These are phyloP conservation scores for Perca schrenkii DNA, from an alignment of 2,113 vertebrate genomes.

Conservation along the genomic window DNA sequence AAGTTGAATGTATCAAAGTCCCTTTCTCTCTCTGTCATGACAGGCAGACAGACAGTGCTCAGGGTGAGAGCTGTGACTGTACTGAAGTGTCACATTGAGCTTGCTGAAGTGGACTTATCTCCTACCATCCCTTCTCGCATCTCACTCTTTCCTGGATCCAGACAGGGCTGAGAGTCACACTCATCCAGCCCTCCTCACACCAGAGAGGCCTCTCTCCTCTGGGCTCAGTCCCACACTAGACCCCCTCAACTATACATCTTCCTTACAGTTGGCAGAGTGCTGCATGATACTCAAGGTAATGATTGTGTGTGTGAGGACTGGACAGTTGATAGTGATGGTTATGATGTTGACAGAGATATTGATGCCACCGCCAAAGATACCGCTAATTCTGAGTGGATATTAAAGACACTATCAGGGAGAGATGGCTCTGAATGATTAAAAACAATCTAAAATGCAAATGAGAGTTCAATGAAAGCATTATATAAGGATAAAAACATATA, in stretches of 20 bases:
- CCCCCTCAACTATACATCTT: constrained; percentile 33
- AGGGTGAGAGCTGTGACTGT: constrained; percentile 44
- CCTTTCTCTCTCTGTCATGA: not conserved
- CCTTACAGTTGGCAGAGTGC: constrained; percentile 38
- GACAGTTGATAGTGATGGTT: constrained; percentile 6
- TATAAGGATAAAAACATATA: not conserved
- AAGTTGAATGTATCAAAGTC: constrained; percentile 25
- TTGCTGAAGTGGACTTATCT: constrained; percentile 74
- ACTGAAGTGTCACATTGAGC: constrained; percentile 71
- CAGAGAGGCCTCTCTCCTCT: constrained; percentile 50
- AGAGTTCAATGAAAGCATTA: not conserved
- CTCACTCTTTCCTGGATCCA: constrained; percentile 55
- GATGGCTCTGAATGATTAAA: not conserved
- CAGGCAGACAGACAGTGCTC: constrained; percentile 45
- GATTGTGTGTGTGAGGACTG: constrained; percentile 4
- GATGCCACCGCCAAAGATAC: not conserved
- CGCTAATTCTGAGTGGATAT: not conserved
- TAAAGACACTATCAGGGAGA: not conserved
- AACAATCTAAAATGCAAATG: not conserved
- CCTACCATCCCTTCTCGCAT: constrained; percentile 34
- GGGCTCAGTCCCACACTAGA: constrained; percentile 51
- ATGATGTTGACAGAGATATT: constrained; percentile 18
- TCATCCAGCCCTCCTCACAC: constrained; percentile 44
- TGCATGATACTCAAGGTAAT: constrained; percentile 38
- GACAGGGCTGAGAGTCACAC: constrained; percentile 58